These are phyloP conservation scores for Bilobella aurantiaca DNA, from an alignment of 1,140 invertebrate species.

Conservation along the genomic window DNA sequence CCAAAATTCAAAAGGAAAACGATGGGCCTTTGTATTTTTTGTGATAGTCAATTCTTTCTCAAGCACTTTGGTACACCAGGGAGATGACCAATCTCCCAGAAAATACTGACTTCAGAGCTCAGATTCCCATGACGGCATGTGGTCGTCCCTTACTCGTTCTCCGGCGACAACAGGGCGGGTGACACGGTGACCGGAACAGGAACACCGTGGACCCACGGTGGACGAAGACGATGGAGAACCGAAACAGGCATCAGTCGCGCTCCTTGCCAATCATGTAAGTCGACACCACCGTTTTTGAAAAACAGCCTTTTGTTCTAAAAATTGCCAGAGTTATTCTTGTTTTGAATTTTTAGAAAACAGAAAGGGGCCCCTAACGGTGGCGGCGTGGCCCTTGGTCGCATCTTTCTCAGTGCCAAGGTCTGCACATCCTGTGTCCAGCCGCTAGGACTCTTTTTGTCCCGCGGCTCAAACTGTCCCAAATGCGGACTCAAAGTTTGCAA, in stretches of 20 bases:
- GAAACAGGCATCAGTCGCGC: not conserved
- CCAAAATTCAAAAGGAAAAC: no score
- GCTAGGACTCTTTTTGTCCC: slow-evolving; percentile 6
- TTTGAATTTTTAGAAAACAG: not conserved
- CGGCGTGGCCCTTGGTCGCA: not conserved
- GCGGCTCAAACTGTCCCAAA: slow-evolving; percentile 5
- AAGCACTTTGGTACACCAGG: no score
- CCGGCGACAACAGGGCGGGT: not conserved
- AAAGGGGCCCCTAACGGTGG: not conserved
- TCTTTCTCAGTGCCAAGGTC: slow-evolving; percentile 3
- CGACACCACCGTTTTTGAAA: not conserved
- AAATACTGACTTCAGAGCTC: not conserved
- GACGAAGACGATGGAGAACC: not conserved
- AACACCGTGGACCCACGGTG: not conserved
- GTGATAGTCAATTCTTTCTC: no score
- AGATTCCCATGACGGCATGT: not conserved
- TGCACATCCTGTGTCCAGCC: slow-evolving; percentile 7
- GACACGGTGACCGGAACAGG: no score
- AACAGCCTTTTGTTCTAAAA: not conserved
- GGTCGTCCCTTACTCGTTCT: not conserved
- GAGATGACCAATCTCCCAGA: no score
- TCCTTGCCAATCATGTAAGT: not conserved
- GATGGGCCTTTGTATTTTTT: no score
- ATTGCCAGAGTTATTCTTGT: not conserved
- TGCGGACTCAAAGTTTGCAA: slow-evolving; percentile 15